Evolutionary conservation across 1,140 invertebrate genomes (phyloP).

Genomic region (Chrysomallon squamiferum): DNA sequence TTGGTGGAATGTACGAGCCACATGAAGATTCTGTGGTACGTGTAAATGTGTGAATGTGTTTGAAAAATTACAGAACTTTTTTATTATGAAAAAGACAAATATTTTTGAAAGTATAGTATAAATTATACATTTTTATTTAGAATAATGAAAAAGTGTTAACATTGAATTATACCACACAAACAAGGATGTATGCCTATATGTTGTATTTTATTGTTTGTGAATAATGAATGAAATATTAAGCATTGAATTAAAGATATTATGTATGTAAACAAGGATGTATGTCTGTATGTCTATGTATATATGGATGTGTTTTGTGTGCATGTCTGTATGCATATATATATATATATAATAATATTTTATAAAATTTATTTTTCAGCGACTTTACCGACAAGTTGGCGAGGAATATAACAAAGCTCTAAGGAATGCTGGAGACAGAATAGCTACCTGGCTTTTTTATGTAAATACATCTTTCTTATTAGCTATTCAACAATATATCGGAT

Average conservation of each 20-base stretch:
- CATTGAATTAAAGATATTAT: no score
- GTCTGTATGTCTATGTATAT: no score
- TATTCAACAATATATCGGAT: no score
- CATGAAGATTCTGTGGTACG: conserved; percentile 82
- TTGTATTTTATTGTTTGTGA: no score
- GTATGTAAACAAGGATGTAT: no score
- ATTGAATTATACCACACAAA: background rate
- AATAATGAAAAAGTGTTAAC: background rate
- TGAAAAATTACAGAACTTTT: background rate
- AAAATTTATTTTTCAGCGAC: conserved; percentile 16
- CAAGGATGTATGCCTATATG: no score
- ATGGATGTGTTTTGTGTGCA: no score
- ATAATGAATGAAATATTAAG: no score
- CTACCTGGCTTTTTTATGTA: conserved; percentile 53
- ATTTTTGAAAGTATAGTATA: background rate
- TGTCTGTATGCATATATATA: no score
- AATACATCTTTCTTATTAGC: no score
- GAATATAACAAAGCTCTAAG: conserved; percentile 13
- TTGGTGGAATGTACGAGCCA: conserved; percentile 95
- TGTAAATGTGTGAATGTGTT: background rate
- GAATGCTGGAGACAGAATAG: conserved; percentile 46
- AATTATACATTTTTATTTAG: background rate
- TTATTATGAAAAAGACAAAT: background rate
- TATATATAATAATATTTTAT: no score
- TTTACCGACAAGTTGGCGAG: conserved; percentile 10